These are phyloP conservation scores for Beroe ovata DNA, from an alignment of 37 sponge, comb jelly and placozoan species.

Conservation along the genomic window DNA sequence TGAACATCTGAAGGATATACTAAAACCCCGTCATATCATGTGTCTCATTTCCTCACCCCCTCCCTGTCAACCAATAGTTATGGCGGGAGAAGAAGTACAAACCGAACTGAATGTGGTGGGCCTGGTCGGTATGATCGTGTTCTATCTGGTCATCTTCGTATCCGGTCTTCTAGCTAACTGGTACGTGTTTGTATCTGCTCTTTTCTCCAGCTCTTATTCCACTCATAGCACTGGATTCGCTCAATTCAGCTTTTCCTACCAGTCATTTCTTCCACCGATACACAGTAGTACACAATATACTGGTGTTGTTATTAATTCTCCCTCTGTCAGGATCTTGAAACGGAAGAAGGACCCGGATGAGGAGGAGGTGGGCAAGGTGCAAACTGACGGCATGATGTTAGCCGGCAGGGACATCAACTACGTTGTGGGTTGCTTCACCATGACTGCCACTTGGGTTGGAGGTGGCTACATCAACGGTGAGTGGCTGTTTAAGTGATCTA, in stretches of 20 bases:
- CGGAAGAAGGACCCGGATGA: background rate
- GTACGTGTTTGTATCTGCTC: too few species aligned
- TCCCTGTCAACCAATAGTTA: too few species aligned
- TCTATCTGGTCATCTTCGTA: constrained; percentile 28
- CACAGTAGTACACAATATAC: too few species aligned
- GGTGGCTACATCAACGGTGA: constrained; percentile 64
- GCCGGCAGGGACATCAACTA: constrained; percentile 38
- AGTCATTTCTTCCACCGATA: too few species aligned
- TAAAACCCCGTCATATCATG: too few species aligned
- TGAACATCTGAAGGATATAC: too few species aligned
- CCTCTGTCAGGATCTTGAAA: constrained; percentile 28
- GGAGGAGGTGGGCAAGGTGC: background rate
- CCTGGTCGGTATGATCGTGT: constrained; percentile 7
- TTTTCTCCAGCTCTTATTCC: too few species aligned
- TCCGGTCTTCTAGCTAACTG: background rate
- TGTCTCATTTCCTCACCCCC: too few species aligned
- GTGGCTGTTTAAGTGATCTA: too few species aligned
- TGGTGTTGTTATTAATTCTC: too few species aligned
- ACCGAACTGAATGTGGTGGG: background rate
- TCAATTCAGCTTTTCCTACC: too few species aligned
- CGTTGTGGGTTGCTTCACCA: constrained; percentile 26
- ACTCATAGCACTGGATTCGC: too few species aligned
- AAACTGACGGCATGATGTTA: constrained; percentile 43
- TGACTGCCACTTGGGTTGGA: constrained; percentile 63
- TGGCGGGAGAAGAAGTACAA: background rate